phyloP scores from a whole-genome alignment of 2,113 vertebrate genomes.

The Paraplagusia blochii region DNA sequence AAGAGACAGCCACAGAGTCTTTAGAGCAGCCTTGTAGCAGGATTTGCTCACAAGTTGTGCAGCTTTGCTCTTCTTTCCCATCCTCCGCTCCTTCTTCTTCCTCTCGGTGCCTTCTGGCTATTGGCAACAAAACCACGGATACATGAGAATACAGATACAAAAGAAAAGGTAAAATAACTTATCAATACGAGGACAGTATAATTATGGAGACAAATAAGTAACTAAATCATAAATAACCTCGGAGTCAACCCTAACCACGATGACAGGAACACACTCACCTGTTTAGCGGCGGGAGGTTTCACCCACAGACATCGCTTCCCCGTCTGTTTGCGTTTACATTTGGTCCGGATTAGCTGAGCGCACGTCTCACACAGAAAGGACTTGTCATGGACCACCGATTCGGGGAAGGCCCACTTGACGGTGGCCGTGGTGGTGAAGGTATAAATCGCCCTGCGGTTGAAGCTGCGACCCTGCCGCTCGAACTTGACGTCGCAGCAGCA shows the following conservation, averaged over 20 bases:
- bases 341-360: conserved; percentile 54
- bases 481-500: conserved; percentile 49
- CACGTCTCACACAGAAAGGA: conserved; percentile 66
- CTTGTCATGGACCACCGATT: conserved; percentile 21
- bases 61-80: conserved; percentile 64
- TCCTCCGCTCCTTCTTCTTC: conserved; percentile 24
- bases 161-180: too few relatives aligned
- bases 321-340: conserved; percentile 38
- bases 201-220: too few relatives aligned
- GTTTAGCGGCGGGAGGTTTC: conserved; percentile 27
- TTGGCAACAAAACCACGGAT: background rate
- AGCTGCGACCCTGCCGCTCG: conserved; percentile 60
- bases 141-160: too few relatives aligned
- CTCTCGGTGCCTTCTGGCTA: conserved; percentile 23
- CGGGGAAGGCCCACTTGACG: conserved; percentile 59
- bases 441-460: conserved; percentile 61
- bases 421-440: conserved; percentile 63
- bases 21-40: conserved; percentile 60
- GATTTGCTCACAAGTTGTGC: conserved; percentile 60
- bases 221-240: too few relatives aligned
- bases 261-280: conserved; percentile 22
- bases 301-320: conserved; percentile 53
- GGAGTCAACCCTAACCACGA: too few relatives aligned
- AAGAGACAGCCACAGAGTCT: conserved; percentile 62
- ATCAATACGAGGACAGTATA: too few relatives aligned